Conservation (phyloP, 2,113 vertebrate species). For the Orthonyx spaldingii region DNA sequence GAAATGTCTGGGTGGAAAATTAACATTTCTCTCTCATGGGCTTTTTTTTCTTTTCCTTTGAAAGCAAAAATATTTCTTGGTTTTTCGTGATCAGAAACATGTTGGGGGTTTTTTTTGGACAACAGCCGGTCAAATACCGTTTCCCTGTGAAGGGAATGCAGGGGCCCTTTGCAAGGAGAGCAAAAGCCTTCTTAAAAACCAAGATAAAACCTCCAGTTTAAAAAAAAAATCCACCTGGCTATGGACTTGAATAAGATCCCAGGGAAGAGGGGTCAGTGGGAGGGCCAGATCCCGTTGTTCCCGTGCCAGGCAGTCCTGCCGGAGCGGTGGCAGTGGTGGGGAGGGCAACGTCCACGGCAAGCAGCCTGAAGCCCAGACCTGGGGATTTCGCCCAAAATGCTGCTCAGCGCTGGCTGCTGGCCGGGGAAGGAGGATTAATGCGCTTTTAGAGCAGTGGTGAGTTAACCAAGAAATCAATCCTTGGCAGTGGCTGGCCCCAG, state of each 20-base stretch:
- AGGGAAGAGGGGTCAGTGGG: neutral
- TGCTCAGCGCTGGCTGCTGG: neutral
- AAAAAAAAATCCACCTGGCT: neutral
- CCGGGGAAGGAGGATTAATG: slow-evolving; percentile 37
- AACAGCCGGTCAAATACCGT: slow-evolving; percentile 46
- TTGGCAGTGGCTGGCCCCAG: neutral
- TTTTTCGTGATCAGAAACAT: slow-evolving; percentile 62
- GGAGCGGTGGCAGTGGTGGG: accelerated
- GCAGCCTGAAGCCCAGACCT: neutral
- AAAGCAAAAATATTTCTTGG: slow-evolving; percentile 57
- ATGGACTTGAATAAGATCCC: neutral
- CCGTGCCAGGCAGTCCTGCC: neutral
- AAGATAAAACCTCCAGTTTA: neutral
- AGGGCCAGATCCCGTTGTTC: neutral
- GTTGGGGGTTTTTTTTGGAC: slow-evolving; percentile 57
- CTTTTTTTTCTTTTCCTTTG: neutral
- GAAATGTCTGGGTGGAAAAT: slow-evolving; percentile 40
- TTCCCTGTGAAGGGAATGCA: slow-evolving; percentile 44
- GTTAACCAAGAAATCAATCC: slow-evolving; percentile 51
- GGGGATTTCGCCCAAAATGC: slow-evolving; percentile 34
- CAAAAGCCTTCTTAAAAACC: neutral
- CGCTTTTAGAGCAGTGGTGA: neutral
- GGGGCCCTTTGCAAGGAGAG: slow-evolving; percentile 59
- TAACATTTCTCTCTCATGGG: slow-evolving; percentile 9
- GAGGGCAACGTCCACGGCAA: neutral